Evolutionary conservation across 1,140 invertebrate species (phyloP), one percentile per base, ranked within the genome.

Genomic region (Daktulosphaira vitifoliae): DNA sequence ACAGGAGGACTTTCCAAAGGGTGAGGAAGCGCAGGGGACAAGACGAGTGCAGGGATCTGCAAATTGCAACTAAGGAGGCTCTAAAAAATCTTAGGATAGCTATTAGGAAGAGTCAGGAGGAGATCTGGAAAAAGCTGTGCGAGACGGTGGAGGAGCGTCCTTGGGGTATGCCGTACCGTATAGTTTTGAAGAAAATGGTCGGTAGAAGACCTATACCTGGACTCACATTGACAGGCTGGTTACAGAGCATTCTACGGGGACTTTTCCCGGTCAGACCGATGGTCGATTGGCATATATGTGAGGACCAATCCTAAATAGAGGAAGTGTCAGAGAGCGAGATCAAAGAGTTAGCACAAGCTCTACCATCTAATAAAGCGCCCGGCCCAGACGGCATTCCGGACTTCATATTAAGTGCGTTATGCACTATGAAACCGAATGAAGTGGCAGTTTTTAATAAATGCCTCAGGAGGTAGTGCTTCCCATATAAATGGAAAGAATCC

Each of bases 371-470:
- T n/a, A 65, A 65, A 18, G 64, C 64, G 2, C 64, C 46, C 2
- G 64, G 64, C 2, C 23, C 39, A 2, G 48, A 65, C 18, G 46
- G 33, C 2, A 49, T 65, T 11, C 64, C 64, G 2, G 48, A 50
- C n/a, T n/a, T n/a, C n/a, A n/a, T n/a, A n/a, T n/a, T n/a, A n/a
- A n/a, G n/a, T n/a, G n/a, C n/a, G n/a, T n/a, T n/a, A n/a, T n/a
- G n/a, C n/a, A n/a, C n/a, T n/a, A n/a, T n/a, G n/a, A n/a, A n/a
- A n/a, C n/a, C n/a, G n/a, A n/a, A n/a, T n/a, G n/a, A n/a, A n/a
- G n/a, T 48, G 0, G 37, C 2, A 1, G 16, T 51, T 0, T 50
- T 65, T 20, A 65, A 50, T 22, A 2, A 26, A 11, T 33, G 46
- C 18, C 25, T 65, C 2, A 25, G 6, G 49, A 38, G 16, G 64